Conservation (phyloP, 2,797 vertebrate species). For the Sebastes aleutianus region DNA sequence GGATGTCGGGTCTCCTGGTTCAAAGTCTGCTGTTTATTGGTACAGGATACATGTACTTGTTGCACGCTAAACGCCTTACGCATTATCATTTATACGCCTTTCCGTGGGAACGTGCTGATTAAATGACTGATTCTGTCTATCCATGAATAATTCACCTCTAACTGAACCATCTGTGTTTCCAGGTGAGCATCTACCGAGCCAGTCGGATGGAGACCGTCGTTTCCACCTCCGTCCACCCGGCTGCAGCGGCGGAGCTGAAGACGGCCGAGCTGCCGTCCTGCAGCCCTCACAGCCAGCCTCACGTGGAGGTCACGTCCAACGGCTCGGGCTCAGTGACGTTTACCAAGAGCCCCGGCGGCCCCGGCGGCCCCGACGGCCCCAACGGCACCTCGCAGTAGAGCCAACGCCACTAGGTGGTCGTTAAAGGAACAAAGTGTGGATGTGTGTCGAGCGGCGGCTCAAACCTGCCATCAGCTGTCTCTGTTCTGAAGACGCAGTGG, state of each 20-base stretch:
- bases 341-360: conserved; percentile 54
- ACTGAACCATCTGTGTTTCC: not conserved
- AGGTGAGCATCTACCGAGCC: conserved; percentile 85
- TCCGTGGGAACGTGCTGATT: too few species aligned
- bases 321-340: conserved; percentile 78
- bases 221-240: conserved; percentile 70
- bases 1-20: too few species aligned
- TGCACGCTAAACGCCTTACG: too few species aligned
- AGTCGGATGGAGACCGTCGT: conserved; percentile 87
- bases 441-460: not conserved
- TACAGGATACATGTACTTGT: too few species aligned
- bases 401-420: not conserved
- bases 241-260: conserved; percentile 69
- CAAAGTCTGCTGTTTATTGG: too few species aligned
- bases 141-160: not conserved
- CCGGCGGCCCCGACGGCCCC: not conserved
- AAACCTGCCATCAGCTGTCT: not conserved
- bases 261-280: not conserved
- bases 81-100: too few species aligned
- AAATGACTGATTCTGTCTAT: not conserved
- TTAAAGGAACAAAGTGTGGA: not conserved
- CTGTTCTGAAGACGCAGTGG: not conserved
- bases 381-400: not conserved
- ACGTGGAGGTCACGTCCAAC: conserved; percentile 78
- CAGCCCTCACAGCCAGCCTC: conserved; percentile 43